Evolutionary conservation across 2,888 invertebrate species (phyloP).

Genomic region (Quadriops clusia): DNA sequence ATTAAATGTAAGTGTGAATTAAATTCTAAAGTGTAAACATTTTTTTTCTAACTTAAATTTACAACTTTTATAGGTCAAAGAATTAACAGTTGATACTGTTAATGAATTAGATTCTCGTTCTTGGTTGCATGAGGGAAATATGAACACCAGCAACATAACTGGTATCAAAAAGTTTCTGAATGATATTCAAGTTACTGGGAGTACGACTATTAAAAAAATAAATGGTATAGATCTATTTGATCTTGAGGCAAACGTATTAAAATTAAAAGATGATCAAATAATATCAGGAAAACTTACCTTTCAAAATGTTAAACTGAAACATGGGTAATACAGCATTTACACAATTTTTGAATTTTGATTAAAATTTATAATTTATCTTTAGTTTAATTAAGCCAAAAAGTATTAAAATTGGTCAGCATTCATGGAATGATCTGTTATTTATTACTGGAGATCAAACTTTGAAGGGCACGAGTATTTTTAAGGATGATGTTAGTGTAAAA

Average conservation of each 20-base stretch:
- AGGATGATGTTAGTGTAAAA: conserved; percentile 1
- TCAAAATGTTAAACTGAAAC: conserved; percentile 28
- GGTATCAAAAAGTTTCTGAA: conserved; percentile 38
- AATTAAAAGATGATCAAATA: conserved; percentile 36
- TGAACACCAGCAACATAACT: conserved; percentile 35
- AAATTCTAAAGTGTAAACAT: not conserved
- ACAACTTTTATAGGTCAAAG: conserved; percentile 24
- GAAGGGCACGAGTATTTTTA: too few relatives aligned
- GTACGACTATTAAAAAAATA: conserved; percentile 33
- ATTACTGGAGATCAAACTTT: too few relatives aligned
- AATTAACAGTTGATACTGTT: conserved; percentile 35
- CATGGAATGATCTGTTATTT: too few relatives aligned
- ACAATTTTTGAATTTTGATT: too few relatives aligned
- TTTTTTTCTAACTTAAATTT: not conserved
- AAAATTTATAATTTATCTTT: too few relatives aligned
- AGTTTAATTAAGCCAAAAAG: too few relatives aligned
- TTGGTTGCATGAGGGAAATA: conserved; percentile 34
- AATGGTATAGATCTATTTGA: conserved; percentile 38
- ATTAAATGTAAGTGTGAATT: conserved; percentile 26
- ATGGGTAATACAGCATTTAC: too few relatives aligned
- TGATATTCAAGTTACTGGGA: conserved; percentile 35
- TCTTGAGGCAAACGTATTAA: conserved; percentile 34
- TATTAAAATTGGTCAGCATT: too few relatives aligned
- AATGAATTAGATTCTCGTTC: conserved; percentile 35
- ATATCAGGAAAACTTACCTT: conserved; percentile 36